Base-by-base conservation (phyloP, 2,113 vertebrate species). In the Centrocercus urophasianus region DNA sequence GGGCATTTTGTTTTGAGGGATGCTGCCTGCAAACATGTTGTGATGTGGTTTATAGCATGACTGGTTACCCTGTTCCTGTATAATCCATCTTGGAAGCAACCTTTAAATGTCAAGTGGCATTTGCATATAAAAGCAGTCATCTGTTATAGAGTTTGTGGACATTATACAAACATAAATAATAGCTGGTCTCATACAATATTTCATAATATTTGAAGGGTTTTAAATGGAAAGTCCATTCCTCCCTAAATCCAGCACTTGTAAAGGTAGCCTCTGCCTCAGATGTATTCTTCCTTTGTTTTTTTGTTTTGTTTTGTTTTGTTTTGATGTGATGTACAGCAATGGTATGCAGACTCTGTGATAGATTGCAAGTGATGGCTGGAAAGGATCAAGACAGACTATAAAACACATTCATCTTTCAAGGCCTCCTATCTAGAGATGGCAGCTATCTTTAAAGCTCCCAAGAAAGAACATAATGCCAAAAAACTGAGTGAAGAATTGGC, bases 371-470 rank as follows among this genome's bases (percentile, higher is more conserved):
- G 77, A 60, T 63, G 38, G 19, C 32, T 91, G 67, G 40, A 91
- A 93, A 70, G 67, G 56, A 45, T 42, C 18, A 54, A 48, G 43
- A 40, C 70, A 59, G 54, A 54, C 4, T 85, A 10, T 54, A 91
- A 86, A 19, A 64, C 72, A 79, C 13, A 63, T 19, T 90, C n/a
- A 25, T 91, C 75, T 95, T 95, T 94, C 75, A 86, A 2, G 0
- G 28, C 38, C 16, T 77, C 50, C 45, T 61, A n/a, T 42, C 72
- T 77, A 74, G 64, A 86, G 24, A 52, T 90, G 56, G 36, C 59
- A 80, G 64, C 59, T 93, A 86, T 83, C 91, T 94, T 77, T 72
- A 71, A 64, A 47, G 12, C 34, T 93, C 65, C 16, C 45, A 80
- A 54, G 72, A 15, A 83, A 73, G 28, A 88, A 38, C 5, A 34